Percentiles rank a stretch among this genome's conserved stretches.
These are phyloP conservation scores for Lates calcarifer DNA, from an alignment of 2,113 vertebrate species.

Conservation along the genomic window DNA sequence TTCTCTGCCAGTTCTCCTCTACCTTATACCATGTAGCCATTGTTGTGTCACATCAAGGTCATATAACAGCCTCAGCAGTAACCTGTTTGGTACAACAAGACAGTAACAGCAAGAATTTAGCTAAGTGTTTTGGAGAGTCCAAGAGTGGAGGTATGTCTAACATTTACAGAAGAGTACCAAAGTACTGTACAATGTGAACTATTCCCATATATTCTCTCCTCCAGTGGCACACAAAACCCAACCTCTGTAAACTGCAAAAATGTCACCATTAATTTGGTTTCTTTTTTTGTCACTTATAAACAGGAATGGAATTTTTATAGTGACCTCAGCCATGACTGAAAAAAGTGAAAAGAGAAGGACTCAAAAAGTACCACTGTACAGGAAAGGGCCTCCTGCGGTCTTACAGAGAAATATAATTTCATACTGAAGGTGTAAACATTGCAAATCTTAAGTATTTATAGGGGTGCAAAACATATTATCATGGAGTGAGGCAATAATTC, in stretches of 20 bases:
- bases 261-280: background rate
- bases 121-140: constrained; percentile 79
- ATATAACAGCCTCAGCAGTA: constrained; percentile 81
- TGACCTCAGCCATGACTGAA: background rate
- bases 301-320: background rate
- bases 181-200: constrained; percentile 35
- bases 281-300: constrained; percentile 1
- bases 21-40: constrained; percentile 65
- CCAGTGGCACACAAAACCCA: constrained; percentile 9
- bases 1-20: constrained; percentile 75
- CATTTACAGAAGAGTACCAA: constrained; percentile 60
- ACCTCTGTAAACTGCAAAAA: constrained; percentile 4
- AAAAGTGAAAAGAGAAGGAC: background rate
- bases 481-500: no score
- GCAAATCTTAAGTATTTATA: no score
- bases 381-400: background rate
- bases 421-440: background rate
- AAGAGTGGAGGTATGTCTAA: constrained; percentile 80
- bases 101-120: constrained; percentile 77
- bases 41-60: constrained; percentile 82
- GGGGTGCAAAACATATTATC: background rate
- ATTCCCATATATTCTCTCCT: constrained; percentile 15
- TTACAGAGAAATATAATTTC: background rate
- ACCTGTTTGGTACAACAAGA: constrained; percentile 79
- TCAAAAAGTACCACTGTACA: background rate